phyloP scores from a whole-genome alignment of 1,140 invertebrate genomes.

The Bombus balteatus region DNA sequence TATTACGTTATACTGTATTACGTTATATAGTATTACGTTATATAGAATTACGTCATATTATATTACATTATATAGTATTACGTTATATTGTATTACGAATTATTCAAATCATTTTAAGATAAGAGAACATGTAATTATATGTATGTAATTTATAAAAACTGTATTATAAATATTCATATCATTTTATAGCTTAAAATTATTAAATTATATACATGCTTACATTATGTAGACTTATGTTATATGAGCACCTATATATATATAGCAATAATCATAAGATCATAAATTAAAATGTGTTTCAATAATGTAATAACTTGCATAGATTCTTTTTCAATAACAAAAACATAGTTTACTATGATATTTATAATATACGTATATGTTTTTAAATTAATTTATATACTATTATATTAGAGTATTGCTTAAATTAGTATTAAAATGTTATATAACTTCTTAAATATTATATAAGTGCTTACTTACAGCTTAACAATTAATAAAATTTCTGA shows the following conservation, averaged over 20 bases:
- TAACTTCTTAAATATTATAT: slow-evolving; percentile 45
- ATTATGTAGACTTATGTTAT: not conserved
- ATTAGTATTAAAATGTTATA: slow-evolving; percentile 42
- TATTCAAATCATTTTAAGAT: not conserved
- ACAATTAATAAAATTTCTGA: slow-evolving; percentile 53
- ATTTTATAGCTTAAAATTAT: slow-evolving; percentile 10
- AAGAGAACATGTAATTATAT: not conserved
- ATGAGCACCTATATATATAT: not conserved
- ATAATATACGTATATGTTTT: slow-evolving; percentile 26
- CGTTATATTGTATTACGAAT: not conserved
- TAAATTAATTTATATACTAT: slow-evolving; percentile 38
- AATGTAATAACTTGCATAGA: slow-evolving; percentile 48
- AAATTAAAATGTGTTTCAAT: slow-evolving; percentile 8
- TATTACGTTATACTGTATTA: too few relatives aligned
- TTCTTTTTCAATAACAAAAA: slow-evolving; percentile 50
- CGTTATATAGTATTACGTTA: too few relatives aligned
- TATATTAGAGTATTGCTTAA: slow-evolving; percentile 41
- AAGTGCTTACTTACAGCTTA: slow-evolving; percentile 54
- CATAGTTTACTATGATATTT: slow-evolving; percentile 41
- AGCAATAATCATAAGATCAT: slow-evolving; percentile 8
- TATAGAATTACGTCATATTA: too few relatives aligned
- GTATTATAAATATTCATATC: slow-evolving; percentile 26
- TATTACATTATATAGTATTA: too few relatives aligned
- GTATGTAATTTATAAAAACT: not conserved
- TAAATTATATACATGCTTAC: slow-evolving; percentile 36